Evolutionary conservation across 2,888 invertebrate genomes (phyloP).

Genomic region (Caenorhabditis parvicauda): DNA sequence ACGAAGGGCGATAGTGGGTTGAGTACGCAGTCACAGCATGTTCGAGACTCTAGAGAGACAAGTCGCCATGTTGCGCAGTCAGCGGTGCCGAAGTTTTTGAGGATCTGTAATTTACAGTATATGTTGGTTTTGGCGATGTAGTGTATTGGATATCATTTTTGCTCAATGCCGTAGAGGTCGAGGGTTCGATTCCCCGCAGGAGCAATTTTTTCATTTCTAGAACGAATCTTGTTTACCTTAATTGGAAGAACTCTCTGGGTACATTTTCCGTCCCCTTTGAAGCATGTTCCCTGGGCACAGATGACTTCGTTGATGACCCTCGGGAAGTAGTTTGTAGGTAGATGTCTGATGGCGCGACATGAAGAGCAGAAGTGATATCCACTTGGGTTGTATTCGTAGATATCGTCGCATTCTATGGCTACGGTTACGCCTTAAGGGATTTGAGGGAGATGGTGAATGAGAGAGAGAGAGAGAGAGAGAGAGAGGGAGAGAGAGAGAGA

Average conservation of each 20-base stretch:
- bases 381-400: conserved; percentile 20
- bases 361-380: conserved; percentile 33
- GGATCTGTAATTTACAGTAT: conserved; percentile 19
- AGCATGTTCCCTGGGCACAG: conserved; percentile 36
- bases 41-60: conserved; percentile 33
- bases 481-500: too few relatives aligned
- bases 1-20: conserved; percentile 41
- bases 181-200: too few relatives aligned
- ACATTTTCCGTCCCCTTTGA: conserved; percentile 41
- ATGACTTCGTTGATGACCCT: conserved; percentile 44
- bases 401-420: conserved; percentile 41
- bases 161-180: too few relatives aligned
- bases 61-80: conserved; percentile 41
- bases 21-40: conserved; percentile 47
- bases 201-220: too few relatives aligned
- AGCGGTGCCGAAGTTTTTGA: conserved; percentile 36
- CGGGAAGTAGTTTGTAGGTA: conserved; percentile 39
- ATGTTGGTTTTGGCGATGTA: not conserved
- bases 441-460: too few relatives aligned
- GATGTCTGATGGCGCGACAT: conserved; percentile 39
- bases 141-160: too few relatives aligned
- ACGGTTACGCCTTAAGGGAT: conserved; percentile 39
- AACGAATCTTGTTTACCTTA: conserved; percentile 15
- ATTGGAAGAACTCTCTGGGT: conserved; percentile 45
- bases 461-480: too few relatives aligned